Evolutionary conservation across 2,113 vertebrate genomes (phyloP).

Genomic region (Hemibagrus wyckioides): DNA sequence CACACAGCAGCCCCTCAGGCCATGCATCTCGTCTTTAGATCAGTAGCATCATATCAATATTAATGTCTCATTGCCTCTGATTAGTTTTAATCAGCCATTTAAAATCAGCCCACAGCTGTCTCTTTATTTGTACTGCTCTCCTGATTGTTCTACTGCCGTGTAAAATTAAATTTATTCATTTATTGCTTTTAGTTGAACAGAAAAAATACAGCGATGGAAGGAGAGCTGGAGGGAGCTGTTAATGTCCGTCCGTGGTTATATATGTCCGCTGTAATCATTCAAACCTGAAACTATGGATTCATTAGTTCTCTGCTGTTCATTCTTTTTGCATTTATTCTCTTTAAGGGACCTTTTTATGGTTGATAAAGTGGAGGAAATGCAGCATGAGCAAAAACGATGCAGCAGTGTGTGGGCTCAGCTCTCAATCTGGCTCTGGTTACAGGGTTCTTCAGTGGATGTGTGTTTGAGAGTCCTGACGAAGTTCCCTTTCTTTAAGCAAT

Average conservation of each 20-base stretch:
- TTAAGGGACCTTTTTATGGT: conserved; percentile 25
- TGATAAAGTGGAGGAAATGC: conserved; percentile 34
- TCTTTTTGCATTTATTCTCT: conserved; percentile 13
- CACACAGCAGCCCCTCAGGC: conserved; percentile 17
- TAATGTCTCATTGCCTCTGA: conserved; percentile 47
- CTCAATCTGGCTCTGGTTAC: conserved; percentile 36
- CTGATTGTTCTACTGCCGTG: not conserved
- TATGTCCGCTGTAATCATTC: conserved; percentile 2
- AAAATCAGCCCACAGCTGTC: conserved; percentile 32
- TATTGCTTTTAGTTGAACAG: conserved; percentile 4
- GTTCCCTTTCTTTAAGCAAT: conserved; percentile 27
- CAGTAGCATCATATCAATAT: conserved; percentile 50
- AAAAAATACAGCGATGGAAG: not conserved
- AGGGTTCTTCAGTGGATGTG: not conserved
- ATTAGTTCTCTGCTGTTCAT: not conserved
- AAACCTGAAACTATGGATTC: not conserved
- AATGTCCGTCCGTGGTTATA: conserved; percentile 1
- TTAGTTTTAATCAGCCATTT: conserved; percentile 45
- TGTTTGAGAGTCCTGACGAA: conserved; percentile 1
- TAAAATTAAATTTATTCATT: conserved; percentile 19
- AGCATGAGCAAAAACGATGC: conserved; percentile 2
- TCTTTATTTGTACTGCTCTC: not conserved
- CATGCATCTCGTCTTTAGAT: conserved; percentile 38
- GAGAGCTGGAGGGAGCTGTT: not conserved
- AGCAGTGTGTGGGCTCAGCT: conserved; percentile 13